Conservation (phyloP, 1,140 invertebrate species). For the Cherax destructor region DNA sequence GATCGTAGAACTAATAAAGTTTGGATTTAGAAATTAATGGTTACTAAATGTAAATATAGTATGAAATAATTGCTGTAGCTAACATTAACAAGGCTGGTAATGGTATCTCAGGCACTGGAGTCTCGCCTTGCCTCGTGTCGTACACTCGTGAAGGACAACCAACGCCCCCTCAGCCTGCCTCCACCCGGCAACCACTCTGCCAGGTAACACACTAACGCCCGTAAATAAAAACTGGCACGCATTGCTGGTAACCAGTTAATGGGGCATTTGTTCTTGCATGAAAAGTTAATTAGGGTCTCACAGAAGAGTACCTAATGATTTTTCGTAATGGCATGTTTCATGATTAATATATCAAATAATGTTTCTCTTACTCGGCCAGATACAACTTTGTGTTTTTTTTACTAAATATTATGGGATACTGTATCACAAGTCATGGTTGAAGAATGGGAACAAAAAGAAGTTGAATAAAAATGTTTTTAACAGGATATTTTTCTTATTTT, state of each 20-base stretch:
- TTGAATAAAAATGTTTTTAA: neutral
- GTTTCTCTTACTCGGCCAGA: neutral
- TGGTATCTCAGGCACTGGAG: conserved; percentile 69
- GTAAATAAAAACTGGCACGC: conserved; percentile 16
- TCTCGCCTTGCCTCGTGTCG: conserved; percentile 70
- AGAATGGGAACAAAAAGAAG: neutral
- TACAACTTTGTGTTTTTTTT: neutral
- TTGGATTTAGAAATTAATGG: neutral
- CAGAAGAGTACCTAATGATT: neutral
- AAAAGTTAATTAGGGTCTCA: neutral
- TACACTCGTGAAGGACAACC: conserved; percentile 71
- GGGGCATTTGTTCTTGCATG: conserved; percentile 41
- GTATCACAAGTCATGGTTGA: neutral
- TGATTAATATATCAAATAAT: neutral
- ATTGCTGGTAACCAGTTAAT: conserved; percentile 13
- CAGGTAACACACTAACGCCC: conserved; percentile 70
- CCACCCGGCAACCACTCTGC: conserved; percentile 71
- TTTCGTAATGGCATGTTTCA: neutral
- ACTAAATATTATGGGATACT: neutral
- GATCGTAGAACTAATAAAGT: conserved; percentile 15
- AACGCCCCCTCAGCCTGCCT: conserved; percentile 69
- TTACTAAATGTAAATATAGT: conserved; percentile 26
- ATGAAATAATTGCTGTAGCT: conserved; percentile 24
- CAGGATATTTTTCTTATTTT: neutral
- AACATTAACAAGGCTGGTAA: conserved; percentile 48